A percentile compares a stretch with the other conserved stretches of the same genome.
Conservation (phyloP, 64 coral and sea anemone species). For the Montipora efflorescens region DNA sequence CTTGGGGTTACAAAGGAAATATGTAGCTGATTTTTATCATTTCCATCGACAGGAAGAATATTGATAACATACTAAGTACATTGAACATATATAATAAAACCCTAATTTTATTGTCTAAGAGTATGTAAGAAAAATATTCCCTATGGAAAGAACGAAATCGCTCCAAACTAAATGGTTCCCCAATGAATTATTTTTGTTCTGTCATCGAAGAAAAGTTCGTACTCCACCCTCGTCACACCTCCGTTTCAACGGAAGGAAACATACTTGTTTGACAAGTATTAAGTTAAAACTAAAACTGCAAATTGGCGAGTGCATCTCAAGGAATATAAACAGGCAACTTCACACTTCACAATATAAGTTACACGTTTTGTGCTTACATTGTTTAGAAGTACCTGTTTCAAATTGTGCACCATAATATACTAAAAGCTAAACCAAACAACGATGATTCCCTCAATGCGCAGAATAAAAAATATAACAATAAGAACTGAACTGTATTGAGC, state of each 20-base stretch:
- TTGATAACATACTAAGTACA: neutral
- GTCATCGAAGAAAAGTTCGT: neutral
- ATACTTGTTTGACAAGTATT: neutral
- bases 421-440: neutral
- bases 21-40: neutral
- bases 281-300: neutral
- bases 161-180: neutral
- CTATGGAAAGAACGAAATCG: neutral
- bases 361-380: neutral
- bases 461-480: conserved; percentile 7
- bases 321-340: neutral
- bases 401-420: neutral
- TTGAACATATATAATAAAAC: neutral
- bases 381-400: neutral
- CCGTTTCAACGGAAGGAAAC: neutral
- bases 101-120: neutral
- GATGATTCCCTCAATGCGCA: neutral
- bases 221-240: neutral
- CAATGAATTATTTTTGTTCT: conserved; percentile 3
- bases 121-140: neutral
- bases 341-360: neutral
- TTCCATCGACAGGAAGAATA: neutral
- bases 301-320: neutral
- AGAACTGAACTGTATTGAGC: conserved; percentile 7
- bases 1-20: neutral